Conservation (phyloP, 2,888 invertebrate species). For the Xanthorhoe spadicearia region DNA sequence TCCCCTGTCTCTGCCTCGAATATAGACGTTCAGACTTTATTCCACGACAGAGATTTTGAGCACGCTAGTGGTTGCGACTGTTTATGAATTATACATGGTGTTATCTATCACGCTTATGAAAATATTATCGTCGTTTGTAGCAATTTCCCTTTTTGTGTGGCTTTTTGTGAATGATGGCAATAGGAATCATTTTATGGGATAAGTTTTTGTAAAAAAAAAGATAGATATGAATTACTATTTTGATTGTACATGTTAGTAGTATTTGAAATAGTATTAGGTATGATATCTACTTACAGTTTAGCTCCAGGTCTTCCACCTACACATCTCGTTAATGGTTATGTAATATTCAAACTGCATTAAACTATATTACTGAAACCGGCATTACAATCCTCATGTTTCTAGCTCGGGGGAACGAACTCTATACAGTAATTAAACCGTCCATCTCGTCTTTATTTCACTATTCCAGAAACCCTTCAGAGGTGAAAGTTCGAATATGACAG, state of each 20-base stretch:
- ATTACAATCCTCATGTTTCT: constrained; percentile 18
- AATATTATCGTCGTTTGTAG: constrained; percentile 30
- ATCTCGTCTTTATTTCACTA: constrained; percentile 8
- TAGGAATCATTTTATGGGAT: constrained; percentile 9
- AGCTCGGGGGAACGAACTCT: constrained; percentile 19
- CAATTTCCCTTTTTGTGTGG: constrained; percentile 18
- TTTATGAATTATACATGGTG: constrained; percentile 35
- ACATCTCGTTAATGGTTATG: constrained; percentile 25
- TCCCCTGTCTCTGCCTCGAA: constrained; percentile 82
- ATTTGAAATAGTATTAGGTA: neutral
- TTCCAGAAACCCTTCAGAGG: neutral
- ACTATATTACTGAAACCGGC: constrained; percentile 28
- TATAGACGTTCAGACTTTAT: constrained; percentile 79
- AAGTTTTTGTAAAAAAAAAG: neutral
- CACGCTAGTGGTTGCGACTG: constrained; percentile 42
- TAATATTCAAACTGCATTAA: constrained; percentile 33
- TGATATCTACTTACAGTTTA: constrained; percentile 14
- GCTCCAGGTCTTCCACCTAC: constrained; percentile 25
- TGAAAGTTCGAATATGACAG: neutral
- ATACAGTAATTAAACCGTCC: constrained; percentile 17
- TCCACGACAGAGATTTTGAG: constrained; percentile 70
- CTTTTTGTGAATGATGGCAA: constrained; percentile 22
- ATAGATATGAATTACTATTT: neutral
- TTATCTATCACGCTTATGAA: constrained; percentile 35
- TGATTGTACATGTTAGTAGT: neutral